Base-by-base conservation (phyloP, 2,888 invertebrate species). In the Noctuana brunneofusca region DNA sequence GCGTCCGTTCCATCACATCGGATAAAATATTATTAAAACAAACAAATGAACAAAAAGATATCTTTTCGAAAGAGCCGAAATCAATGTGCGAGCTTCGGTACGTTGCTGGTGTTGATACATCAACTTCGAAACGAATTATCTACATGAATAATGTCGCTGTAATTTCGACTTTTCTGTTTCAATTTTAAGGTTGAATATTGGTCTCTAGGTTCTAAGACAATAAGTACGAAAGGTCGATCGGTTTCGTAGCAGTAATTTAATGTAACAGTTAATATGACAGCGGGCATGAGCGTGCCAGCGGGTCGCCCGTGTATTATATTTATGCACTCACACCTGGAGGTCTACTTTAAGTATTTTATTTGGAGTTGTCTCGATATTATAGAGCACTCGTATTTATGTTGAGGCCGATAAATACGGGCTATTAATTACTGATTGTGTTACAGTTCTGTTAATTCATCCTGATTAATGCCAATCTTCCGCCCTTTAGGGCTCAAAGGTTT, bases 221-320 rank as follows among this genome's bases (percentile, higher is more conserved):
- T 88, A 86, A 81, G 85, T 80, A 77, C 72, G 79, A 81, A 78
- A 81, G 80, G 78, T 84, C 78, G 84, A 83, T 83, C 81, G 76
- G 83, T 85, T 88, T 78, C 72, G 83, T 79, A 83, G 84, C 80
- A 81, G 89, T 91, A 91, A 91, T 91, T 91, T 91, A 91, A 91
- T 88, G 90, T 90, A 88, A 89, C 89, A 91, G 90, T 89, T 91
- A 90, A 90, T 91, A 89, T 90, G 91, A 91, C 91, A 91, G 91
- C 88, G 75, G 81, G 86, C 88, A 84, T 87, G 90, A 87, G 87
- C 83, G 75, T 83, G 86, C 88, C 90, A 90, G 90, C 90, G 89
- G 90, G 90, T 89, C 83, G 88, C 76, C 88, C 76, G 81, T 80
- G 81, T 83, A 82, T 83, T 80, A 89, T 89, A 90, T 89, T 89